Conservation (phyloP, 2,888 invertebrate species). For the Oeneis ivallda region DNA sequence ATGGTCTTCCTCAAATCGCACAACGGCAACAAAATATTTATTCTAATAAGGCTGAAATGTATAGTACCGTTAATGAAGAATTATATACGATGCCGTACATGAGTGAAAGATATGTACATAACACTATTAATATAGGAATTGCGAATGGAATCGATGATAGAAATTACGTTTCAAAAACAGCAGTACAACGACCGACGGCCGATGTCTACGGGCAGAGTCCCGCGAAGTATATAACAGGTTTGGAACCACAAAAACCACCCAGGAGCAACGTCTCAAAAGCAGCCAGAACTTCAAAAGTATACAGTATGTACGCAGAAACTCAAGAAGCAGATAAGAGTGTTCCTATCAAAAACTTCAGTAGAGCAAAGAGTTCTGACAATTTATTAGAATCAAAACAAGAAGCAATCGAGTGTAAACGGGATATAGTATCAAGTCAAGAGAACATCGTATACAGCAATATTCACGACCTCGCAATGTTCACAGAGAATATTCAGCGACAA, state of each 20-base stretch:
- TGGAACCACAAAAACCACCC: conserved; percentile 78
- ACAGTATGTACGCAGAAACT: conserved; percentile 75
- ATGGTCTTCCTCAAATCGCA: conserved; percentile 67
- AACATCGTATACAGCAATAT: conserved; percentile 77
- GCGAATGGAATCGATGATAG: conserved; percentile 71
- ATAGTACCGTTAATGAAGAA: conserved; percentile 70
- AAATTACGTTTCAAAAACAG: conserved; percentile 70
- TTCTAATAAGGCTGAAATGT: conserved; percentile 72
- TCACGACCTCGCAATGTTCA: conserved; percentile 74
- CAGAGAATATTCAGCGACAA: conserved; percentile 73
- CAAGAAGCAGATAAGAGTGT: conserved; percentile 65
- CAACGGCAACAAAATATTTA: conserved; percentile 72
- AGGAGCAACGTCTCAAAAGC: conserved; percentile 74
- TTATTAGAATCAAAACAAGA: conserved; percentile 73
- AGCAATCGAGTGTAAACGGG: conserved; percentile 67
- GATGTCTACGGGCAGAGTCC: conserved; percentile 72
- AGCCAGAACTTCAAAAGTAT: conserved; percentile 75
- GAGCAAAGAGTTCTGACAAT: conserved; percentile 78
- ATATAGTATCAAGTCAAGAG: conserved; percentile 77
- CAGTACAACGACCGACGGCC: conserved; percentile 65
- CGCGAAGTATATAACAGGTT: conserved; percentile 75
- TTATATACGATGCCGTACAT: conserved; percentile 69
- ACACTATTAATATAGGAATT: conserved; percentile 72
- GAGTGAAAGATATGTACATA: conserved; percentile 72
- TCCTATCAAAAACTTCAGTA: conserved; percentile 68